Evolutionary conservation across 2,113 vertebrate species (phyloP), one percentile per base, ranked within the genome.

Genomic region (Sinocyclocheilus anophthalmus): DNA sequence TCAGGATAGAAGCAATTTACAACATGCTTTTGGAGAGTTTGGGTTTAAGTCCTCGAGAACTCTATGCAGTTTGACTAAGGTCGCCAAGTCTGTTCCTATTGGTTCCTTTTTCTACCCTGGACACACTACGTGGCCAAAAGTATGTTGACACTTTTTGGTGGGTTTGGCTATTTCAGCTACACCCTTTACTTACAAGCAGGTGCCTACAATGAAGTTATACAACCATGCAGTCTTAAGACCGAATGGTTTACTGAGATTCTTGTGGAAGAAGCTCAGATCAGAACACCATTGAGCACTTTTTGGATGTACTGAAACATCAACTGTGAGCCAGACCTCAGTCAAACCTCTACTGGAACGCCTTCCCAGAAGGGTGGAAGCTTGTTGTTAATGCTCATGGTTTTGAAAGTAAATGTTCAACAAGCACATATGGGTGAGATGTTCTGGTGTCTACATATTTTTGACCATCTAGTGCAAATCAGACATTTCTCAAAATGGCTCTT

Each of bases 401-500:
- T 73, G 37, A 18, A 55, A 77, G 48, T 16, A 77, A 55, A 55
- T 77, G 50, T 50, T 76, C n/a, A 76, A 55, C n/a, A 33, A 13
- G 20, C 53, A 26, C 76, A 55, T 24, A 53, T 55, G 24, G 50
- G 16, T 33, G 76, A 77, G 48, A 77, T 76, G 16, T 77, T 77
- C 50, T 33, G 48, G 50, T 77, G 26, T 77, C 76, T 55, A 77
- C 24, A 53, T 77, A 77, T 16, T 30, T 77, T 55, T 77, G 76
- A 50, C 76, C 26, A 77, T 55, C 42, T 76, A 76, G 73, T 76
- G 13, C 55, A 85, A 57, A 83, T 89, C 86, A 81, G 76, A 85
- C 22, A 78, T n/a, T 85, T 86, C 65, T 87, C 84, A 70, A 84
- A 76, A 86, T 90, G 76, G 63, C 30, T 89, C 78, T 87, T 79